Conservation (phyloP, 2,888 invertebrate genomes). For the Galerucella calmariensis region DNA sequence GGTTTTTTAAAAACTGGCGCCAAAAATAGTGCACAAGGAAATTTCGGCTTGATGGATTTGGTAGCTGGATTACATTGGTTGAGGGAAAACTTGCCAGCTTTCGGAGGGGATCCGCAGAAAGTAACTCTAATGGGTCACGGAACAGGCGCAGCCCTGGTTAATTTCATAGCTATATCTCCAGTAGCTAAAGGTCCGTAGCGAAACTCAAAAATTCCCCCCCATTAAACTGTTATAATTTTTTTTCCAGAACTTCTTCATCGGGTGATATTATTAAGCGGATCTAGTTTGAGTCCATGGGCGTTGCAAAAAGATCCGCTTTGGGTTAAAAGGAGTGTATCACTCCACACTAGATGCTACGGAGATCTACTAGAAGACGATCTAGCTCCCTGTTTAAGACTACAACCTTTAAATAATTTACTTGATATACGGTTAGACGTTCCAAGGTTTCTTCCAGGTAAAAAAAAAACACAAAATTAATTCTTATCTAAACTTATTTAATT, state of each 20-base stretch:
- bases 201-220: too few relatives aligned
- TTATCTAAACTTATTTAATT: background rate
- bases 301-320: constrained; percentile 85
- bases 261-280: constrained; percentile 89
- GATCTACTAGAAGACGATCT: constrained; percentile 85
- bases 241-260: constrained; percentile 85
- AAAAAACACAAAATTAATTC: too few relatives aligned
- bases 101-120: constrained; percentile 93
- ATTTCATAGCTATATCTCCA: constrained; percentile 95
- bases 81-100: constrained; percentile 91
- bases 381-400: constrained; percentile 84
- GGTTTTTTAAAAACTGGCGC: constrained; percentile 92
- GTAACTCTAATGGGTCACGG: constrained; percentile 97
- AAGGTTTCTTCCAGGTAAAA: constrained; percentile 76
- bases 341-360: constrained; percentile 85
- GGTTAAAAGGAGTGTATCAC: constrained; percentile 83
- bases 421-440: constrained; percentile 83
- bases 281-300: constrained; percentile 92
- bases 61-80: constrained; percentile 98
- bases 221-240: background rate
- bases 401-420: constrained; percentile 79
- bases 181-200: constrained; percentile 83
- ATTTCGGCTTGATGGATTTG: constrained; percentile 91
- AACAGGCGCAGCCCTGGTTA: constrained; percentile 95
- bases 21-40: constrained; percentile 89